Evolutionary conservation across 1,140 invertebrate species (phyloP), one percentile per base, ranked within the genome.

Genomic region (Zaprionus taronus): DNA sequence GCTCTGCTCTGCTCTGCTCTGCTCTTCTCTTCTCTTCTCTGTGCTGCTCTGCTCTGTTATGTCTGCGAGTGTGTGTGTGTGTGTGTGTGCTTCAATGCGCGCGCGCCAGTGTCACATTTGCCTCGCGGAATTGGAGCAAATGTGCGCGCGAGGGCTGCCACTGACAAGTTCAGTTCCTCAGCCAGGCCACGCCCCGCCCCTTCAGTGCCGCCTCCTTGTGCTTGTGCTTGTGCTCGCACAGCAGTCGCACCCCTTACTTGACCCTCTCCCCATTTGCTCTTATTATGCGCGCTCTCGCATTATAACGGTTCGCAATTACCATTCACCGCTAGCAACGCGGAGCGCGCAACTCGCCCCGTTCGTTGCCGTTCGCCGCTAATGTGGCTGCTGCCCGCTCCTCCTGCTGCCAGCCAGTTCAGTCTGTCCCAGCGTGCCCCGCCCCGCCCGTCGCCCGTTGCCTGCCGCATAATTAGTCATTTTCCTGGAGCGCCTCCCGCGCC

Each of bases 231-330:
- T 17, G n/a, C 41, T 17, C 38, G 34, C 26, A 28, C 2, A 34
- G 31, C 31, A 34, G 31, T 22, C 2, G 12, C 28, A 6, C 14
- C 9, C 51, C 24, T 24, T 28, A 15, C 26, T 20, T 24, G 31
- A 17, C 34, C 34, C 60, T 69, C 26, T 72, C 61, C 64, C 73
- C 69, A 74, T 68, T 72, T 51, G 73, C 72, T 80, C 84, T 89
- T 84, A 89, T 87, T 87, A 89, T 89, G 81, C 84, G 70, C 72
- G 60, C 84, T 80, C 84, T 87, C 81, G 84, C 67, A 89, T 84
- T 81, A 83, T 89, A 89, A 89, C 84, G 84, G 84, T 89, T 77
- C 69, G 79, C 84, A 84, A 89, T 89, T 89, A 89, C 84, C 84
- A 89, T 89, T 89, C 84, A 89, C 84, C 84, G 84, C 84, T 89